phyloP scores from a whole-genome alignment of 1,140 invertebrate species.

The Choristoneura fumiferana region DNA sequence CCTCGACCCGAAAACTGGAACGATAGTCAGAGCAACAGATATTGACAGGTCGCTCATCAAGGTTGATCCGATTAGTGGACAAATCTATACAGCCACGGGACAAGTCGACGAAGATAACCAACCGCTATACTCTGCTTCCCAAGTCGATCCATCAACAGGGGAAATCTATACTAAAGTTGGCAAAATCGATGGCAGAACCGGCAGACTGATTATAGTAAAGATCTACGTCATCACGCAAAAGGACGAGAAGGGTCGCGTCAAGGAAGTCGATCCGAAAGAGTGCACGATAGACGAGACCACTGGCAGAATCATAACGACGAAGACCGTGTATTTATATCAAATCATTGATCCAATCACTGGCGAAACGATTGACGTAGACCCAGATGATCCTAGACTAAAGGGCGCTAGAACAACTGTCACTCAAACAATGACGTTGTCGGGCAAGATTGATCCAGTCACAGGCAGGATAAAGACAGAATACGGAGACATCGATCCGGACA shows the following conservation, averaged over 20 bases:
- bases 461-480: constrained; percentile 82
- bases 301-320: constrained; percentile 82
- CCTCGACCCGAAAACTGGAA: constrained; percentile 81
- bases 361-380: constrained; percentile 84
- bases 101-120: constrained; percentile 80
- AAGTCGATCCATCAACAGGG: constrained; percentile 81
- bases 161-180: constrained; percentile 83
- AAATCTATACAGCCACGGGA: constrained; percentile 82
- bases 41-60: constrained; percentile 81
- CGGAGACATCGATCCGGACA: constrained; percentile 82
- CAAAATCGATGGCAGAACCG: constrained; percentile 82
- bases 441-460: constrained; percentile 82
- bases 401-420: constrained; percentile 84
- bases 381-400: constrained; percentile 83
- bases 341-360: constrained; percentile 85
- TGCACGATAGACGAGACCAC: constrained; percentile 84
- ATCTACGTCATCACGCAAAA: constrained; percentile 82
- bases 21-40: constrained; percentile 80
- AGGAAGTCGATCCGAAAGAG: constrained; percentile 83
- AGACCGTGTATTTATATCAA: constrained; percentile 85
- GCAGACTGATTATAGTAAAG: constrained; percentile 82
- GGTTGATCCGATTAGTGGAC: constrained; percentile 82
- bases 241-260: constrained; percentile 81
- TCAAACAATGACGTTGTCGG: constrained; percentile 83
- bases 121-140: constrained; percentile 82